phyloP scores from a whole-genome alignment of 2,113 vertebrate species.

The Cyanoderma ruficeps region DNA sequence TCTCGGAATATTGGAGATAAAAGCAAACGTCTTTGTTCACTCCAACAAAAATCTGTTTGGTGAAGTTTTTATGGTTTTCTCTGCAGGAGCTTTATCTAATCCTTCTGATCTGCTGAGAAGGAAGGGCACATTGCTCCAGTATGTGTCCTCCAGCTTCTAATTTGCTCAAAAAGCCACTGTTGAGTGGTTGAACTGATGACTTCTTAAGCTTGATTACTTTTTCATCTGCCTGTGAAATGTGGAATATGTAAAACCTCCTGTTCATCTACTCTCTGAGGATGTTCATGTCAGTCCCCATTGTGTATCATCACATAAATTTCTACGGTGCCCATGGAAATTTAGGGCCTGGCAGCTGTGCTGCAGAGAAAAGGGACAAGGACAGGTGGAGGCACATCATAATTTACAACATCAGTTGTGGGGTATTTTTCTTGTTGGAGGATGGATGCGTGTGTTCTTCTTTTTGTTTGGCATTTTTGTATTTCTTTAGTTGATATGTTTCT shows the following conservation, averaged over 20 bases:
- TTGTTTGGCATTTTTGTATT: background rate
- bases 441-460: background rate
- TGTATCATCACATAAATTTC: background rate
- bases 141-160: background rate
- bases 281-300: background rate
- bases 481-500: background rate
- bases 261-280: background rate
- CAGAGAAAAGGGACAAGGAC: background rate
- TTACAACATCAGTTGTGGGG: background rate
- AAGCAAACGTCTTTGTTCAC: background rate
- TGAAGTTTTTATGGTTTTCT: background rate
- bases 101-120: background rate
- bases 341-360: background rate
- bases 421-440: background rate
- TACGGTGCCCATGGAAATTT: background rate
- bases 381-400: accelerated
- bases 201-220: constrained; percentile 49
- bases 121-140: background rate
- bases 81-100: background rate
- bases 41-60: background rate
- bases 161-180: background rate
- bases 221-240: background rate
- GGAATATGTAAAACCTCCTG: background rate
- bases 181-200: background rate
- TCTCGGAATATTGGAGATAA: background rate